These are phyloP conservation scores for Aplochiton taeniatus DNA, from an alignment of 2,797 vertebrate genomes.

Conservation along the genomic window DNA sequence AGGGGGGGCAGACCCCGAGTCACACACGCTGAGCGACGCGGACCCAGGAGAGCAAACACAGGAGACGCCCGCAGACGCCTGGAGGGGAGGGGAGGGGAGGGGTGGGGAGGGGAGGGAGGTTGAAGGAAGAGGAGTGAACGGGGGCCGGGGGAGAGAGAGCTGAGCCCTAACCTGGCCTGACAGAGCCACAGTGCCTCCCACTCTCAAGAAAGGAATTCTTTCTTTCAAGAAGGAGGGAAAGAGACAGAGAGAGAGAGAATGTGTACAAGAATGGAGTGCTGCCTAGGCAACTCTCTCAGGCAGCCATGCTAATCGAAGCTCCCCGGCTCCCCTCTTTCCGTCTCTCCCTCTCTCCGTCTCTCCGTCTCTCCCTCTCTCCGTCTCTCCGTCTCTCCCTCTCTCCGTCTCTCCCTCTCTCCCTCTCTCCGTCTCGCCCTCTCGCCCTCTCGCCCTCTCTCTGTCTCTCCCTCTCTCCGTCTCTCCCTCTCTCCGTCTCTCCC, in stretches of 20 bases:
- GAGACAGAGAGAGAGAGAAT: constrained; percentile 1
- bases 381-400: constrained; percentile 52
- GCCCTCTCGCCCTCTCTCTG: no score
- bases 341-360: constrained; percentile 19
- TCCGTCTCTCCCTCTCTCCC: constrained; percentile 28
- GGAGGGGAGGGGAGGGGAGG: no score
- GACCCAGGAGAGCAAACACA: constrained; percentile 56
- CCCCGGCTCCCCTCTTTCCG: constrained; percentile 52
- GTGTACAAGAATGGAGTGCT: constrained; percentile 41
- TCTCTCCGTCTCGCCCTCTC: constrained; percentile 46
- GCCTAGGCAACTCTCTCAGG: constrained; percentile 53
- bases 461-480: constrained; percentile 51
- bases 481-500: constrained; percentile 7
- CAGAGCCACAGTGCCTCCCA: no score
- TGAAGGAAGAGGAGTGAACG: constrained; percentile 54
- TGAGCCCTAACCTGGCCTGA: no score
- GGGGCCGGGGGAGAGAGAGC: constrained; percentile 20
- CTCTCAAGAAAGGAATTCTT: constrained; percentile 68
- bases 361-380: constrained; percentile 51
- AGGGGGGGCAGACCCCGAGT: constrained; percentile 31
- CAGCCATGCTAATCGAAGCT: constrained; percentile 49
- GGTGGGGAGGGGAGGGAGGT: constrained; percentile 21
- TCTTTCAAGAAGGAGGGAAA: constrained; percentile 37
- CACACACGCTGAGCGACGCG: constrained; percentile 20
- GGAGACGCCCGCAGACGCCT: no score